Conservation (phyloP, 2,888 invertebrate genomes). For the Sminthurinus aureus region DNA sequence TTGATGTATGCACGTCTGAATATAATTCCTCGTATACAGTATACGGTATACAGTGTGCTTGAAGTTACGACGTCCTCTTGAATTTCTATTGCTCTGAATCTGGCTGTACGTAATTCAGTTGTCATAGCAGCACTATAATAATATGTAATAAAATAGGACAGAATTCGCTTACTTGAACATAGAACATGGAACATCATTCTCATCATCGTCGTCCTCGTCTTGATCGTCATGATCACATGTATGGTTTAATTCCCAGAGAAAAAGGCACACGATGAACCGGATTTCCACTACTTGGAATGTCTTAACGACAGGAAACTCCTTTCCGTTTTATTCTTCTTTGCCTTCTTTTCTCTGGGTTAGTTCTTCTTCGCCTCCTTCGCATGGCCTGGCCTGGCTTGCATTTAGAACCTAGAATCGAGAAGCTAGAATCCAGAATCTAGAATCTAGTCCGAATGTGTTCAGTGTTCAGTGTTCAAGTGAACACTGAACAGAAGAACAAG, state of each 20-base stretch:
- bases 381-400: neutral
- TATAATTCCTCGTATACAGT: too few species aligned
- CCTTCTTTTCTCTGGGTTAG: neutral
- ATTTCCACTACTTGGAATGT: slow-evolving; percentile 50
- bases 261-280: slow-evolving; percentile 40
- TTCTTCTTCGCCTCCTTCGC: neutral
- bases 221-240: neutral
- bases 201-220: neutral
- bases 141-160: too few species aligned
- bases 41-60: too few species aligned
- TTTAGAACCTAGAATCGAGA: neutral
- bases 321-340: slow-evolving; percentile 40
- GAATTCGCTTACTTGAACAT: neutral
- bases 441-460: too few species aligned
- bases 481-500: too few species aligned
- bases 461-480: too few species aligned
- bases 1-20: too few species aligned
- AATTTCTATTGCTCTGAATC: too few species aligned
- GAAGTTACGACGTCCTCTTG: too few species aligned
- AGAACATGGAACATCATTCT: neutral
- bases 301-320: slow-evolving; percentile 53
- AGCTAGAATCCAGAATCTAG: too few species aligned
- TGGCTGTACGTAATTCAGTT: too few species aligned
- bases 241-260: slow-evolving; percentile 23
- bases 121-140: too few species aligned